phyloP scores from a whole-genome alignment of 2,797 vertebrate species.

The Danionella dracula region DNA sequence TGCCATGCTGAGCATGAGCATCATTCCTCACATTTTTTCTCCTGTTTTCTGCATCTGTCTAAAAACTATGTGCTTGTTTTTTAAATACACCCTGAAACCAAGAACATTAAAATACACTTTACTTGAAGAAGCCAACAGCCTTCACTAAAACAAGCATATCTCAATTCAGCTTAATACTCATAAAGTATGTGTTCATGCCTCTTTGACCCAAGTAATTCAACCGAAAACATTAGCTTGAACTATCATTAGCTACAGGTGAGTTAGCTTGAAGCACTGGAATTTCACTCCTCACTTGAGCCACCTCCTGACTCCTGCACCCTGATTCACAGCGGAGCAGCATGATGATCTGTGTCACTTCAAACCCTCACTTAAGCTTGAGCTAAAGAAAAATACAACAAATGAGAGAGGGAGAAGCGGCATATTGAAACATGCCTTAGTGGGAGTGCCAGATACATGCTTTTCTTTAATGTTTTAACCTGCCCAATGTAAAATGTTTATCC shows the following conservation, averaged over 20 bases:
- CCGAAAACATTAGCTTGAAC: slow-evolving; percentile 12
- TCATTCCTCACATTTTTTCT: slow-evolving; percentile 73
- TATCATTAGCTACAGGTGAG: slow-evolving; percentile 47
- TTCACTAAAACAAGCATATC: no score
- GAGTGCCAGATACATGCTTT: slow-evolving; percentile 56
- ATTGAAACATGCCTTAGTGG: slow-evolving; percentile 64
- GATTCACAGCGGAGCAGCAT: background rate
- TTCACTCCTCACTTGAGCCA: slow-evolving; percentile 44
- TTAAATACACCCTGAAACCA: slow-evolving; percentile 9
- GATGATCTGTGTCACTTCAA: slow-evolving; percentile 22
- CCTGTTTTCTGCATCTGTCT: slow-evolving; percentile 48
- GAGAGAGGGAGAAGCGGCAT: slow-evolving; percentile 55
- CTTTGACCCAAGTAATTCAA: slow-evolving; percentile 22
- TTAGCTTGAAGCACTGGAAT: slow-evolving; percentile 45
- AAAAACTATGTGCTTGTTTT: slow-evolving; percentile 47
- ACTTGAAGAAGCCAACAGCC: background rate
- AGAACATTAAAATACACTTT: background rate
- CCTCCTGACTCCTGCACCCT: slow-evolving; percentile 9
- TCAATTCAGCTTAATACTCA: background rate
- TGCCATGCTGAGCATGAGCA: slow-evolving; percentile 61
- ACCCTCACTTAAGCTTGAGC: slow-evolving; percentile 17
- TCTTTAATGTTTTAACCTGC: slow-evolving; percentile 64
- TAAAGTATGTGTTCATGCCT: slow-evolving; percentile 10
- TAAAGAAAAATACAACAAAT: slow-evolving; percentile 8
- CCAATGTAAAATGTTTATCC: slow-evolving; percentile 31